phyloP scores from a whole-genome alignment of 1,140 invertebrate genomes.

The Tetramorium alpestre region DNA sequence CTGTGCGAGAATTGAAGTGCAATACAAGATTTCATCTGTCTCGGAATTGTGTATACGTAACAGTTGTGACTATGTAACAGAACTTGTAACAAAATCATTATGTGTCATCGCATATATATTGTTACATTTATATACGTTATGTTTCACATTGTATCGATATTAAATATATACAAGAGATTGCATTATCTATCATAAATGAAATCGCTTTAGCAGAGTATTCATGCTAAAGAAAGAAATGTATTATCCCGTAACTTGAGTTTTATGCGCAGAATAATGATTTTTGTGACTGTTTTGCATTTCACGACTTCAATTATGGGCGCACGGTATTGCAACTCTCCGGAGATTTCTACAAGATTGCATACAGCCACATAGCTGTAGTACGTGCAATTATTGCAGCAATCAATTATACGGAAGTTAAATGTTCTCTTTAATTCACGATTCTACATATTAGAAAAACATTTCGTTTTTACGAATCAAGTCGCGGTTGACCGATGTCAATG shows the following conservation, averaged over 20 bases:
- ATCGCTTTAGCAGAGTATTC: not conserved
- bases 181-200: not conserved
- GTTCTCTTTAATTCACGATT: slow-evolving; percentile 4
- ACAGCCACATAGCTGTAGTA: slow-evolving; percentile 12
- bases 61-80: not conserved
- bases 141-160: not conserved
- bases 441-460: not conserved
- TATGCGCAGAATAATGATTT: slow-evolving; percentile 6
- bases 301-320: slow-evolving; percentile 31
- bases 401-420: slow-evolving; percentile 24
- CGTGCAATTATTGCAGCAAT: slow-evolving; percentile 14
- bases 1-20: slow-evolving; percentile 14
- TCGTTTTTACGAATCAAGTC: not conserved
- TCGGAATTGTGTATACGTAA: not conserved
- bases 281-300: slow-evolving; percentile 22
- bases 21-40: not conserved
- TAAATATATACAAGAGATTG: not conserved
- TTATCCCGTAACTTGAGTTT: slow-evolving; percentile 13
- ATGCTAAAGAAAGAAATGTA: not conserved
- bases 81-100: slow-evolving; percentile 19
- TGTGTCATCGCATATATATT: not conserved
- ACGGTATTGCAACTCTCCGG: slow-evolving; percentile 1
- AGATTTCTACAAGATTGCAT: slow-evolving; percentile 38
- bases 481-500: not conserved
- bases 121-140: not conserved